Percentiles rank a stretch among this genome's conserved stretches.
Evolutionary conservation across 2,113 vertebrate genomes (phyloP).

Genomic region (Sphyrna mokarran): DNA sequence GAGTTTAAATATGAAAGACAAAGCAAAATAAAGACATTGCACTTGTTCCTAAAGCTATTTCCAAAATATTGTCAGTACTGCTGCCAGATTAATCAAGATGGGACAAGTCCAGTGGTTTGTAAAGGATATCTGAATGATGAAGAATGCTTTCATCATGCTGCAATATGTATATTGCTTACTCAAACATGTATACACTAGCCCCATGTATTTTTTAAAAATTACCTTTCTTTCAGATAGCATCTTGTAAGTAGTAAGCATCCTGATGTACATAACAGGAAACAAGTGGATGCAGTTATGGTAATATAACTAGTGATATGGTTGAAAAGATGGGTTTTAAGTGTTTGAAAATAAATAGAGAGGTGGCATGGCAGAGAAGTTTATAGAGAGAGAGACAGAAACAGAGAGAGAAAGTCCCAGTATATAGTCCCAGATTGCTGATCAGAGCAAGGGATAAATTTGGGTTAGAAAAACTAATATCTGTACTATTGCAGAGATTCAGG

Average conservation of each 20-base stretch:
- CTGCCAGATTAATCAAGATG: background rate
- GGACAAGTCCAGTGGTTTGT: background rate
- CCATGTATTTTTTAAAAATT: background rate
- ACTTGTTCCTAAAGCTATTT: background rate
- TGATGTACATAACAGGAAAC: background rate
- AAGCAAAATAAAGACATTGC: background rate
- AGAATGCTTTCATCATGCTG: background rate
- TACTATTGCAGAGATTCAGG: background rate
- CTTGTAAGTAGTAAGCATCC: background rate
- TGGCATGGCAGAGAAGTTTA: background rate
- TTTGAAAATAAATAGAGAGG: background rate
- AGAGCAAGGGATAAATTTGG: background rate
- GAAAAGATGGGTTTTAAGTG: background rate
- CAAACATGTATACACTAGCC: background rate
- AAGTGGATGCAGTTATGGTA: no score
- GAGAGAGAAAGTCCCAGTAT: background rate
- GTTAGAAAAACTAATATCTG: background rate
- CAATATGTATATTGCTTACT: background rate
- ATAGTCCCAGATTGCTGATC: background rate
- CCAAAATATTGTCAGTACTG: conserved; percentile 3
- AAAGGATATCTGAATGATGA: background rate
- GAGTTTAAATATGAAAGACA: background rate
- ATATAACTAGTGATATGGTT: background rate
- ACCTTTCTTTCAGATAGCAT: background rate
- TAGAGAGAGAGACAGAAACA: background rate